A percentile compares a stretch with the other conserved stretches of the same genome.
Evolutionary conservation across 2,797 vertebrate species (phyloP).

Genomic region (Silurus aristotelis): DNA sequence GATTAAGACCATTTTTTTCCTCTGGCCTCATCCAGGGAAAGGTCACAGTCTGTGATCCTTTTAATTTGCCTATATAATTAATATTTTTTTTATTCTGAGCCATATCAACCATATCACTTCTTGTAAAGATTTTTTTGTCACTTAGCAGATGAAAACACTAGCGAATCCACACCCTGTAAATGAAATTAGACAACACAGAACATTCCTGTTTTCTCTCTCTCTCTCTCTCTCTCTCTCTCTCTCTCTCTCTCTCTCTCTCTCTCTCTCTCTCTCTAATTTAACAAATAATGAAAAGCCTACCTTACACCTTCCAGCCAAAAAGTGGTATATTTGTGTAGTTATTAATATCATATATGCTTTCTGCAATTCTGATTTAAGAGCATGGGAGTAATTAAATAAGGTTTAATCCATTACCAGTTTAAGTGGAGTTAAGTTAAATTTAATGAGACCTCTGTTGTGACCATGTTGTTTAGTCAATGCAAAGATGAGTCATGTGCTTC

Average conservation of each 20-base stretch:
- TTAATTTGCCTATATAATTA: slow-evolving; percentile 81
- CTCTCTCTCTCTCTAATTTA: too few relatives aligned
- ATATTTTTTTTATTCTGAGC: slow-evolving; percentile 74
- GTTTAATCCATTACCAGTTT: slow-evolving; percentile 22
- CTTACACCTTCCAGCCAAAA: slow-evolving; percentile 62
- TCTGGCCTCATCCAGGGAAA: slow-evolving; percentile 72
- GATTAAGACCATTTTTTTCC: slow-evolving; percentile 78
- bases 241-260: too few relatives aligned
- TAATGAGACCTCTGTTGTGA: slow-evolving; percentile 39
- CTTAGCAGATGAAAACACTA: slow-evolving; percentile 4
- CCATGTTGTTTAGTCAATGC: slow-evolving; percentile 17
- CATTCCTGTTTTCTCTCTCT: slow-evolving; percentile 19
- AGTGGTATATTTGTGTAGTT: slow-evolving; percentile 69
- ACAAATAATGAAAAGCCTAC: slow-evolving; percentile 64
- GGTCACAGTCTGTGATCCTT: slow-evolving; percentile 80
- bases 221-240: slow-evolving; percentile 28
- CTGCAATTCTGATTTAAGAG: slow-evolving; percentile 57
- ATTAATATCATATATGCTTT: slow-evolving; percentile 70
- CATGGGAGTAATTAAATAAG: slow-evolving; percentile 63
- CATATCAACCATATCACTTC: slow-evolving; percentile 60
- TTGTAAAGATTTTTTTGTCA: slow-evolving; percentile 65
- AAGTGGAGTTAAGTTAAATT: slow-evolving; percentile 48
- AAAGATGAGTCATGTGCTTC: slow-evolving; percentile 2
- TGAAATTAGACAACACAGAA: slow-evolving; percentile 64
- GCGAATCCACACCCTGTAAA: background rate